phyloP scores from a whole-genome alignment of 2,888 invertebrate genomes.

The Hemaris fuciformis region DNA sequence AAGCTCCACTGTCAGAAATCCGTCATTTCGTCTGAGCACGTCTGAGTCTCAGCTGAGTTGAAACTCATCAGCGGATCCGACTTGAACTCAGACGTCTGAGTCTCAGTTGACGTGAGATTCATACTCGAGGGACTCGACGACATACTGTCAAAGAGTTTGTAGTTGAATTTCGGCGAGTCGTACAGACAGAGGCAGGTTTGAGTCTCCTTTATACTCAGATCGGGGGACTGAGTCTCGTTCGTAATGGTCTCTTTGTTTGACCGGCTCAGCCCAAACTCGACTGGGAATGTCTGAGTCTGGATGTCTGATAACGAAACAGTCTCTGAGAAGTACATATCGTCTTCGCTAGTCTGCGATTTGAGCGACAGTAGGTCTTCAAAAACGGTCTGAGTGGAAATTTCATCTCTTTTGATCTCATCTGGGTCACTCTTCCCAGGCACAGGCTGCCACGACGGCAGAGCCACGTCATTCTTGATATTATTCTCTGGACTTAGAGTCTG shows the following conservation, averaged over 20 bases:
- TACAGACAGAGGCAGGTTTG: slow-evolving; percentile 64
- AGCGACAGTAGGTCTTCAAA: slow-evolving; percentile 62
- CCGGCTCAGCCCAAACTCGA: slow-evolving; percentile 58
- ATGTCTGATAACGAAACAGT: slow-evolving; percentile 64
- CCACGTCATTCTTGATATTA: slow-evolving; percentile 58
- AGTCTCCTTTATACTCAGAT: slow-evolving; percentile 66
- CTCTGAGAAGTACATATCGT: slow-evolving; percentile 62
- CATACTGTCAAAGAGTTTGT: slow-evolving; percentile 50
- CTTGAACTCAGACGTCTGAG: slow-evolving; percentile 53
- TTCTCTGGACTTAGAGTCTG: slow-evolving; percentile 50
- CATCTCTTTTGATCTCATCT: slow-evolving; percentile 53
- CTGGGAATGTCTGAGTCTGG: slow-evolving; percentile 68
- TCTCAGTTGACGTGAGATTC: slow-evolving; percentile 59
- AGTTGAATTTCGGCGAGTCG: slow-evolving; percentile 50
- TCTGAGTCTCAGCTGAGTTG: slow-evolving; percentile 63
- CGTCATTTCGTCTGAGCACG: slow-evolving; percentile 49
- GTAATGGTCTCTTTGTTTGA: slow-evolving; percentile 63
- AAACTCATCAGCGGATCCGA: slow-evolving; percentile 55
- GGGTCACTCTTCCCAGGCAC: slow-evolving; percentile 27
- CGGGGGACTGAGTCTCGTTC: slow-evolving; percentile 53
- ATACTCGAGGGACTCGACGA: slow-evolving; percentile 47
- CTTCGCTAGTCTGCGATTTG: slow-evolving; percentile 63
- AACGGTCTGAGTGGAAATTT: slow-evolving; percentile 67
- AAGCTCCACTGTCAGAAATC: slow-evolving; percentile 17
- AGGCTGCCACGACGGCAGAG: slow-evolving; percentile 48